phyloP scores from a whole-genome alignment of 2,797 vertebrate species.

The Rhodeus uyekii region DNA sequence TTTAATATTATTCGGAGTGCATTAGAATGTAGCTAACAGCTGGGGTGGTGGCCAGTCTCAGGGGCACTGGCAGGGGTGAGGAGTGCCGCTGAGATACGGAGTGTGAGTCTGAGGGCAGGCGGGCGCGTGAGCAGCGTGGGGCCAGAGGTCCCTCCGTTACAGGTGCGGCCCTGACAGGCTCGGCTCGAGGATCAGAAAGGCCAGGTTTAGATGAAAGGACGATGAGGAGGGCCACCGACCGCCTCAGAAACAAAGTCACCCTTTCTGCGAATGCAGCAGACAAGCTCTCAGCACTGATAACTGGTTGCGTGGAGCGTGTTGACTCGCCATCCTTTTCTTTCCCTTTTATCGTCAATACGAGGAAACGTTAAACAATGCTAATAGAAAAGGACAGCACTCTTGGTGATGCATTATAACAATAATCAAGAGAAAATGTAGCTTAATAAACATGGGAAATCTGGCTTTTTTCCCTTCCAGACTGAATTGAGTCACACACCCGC shows the following conservation, averaged over 20 bases:
- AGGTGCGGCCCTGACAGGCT: conserved; percentile 79
- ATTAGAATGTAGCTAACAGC: conserved; percentile 82
- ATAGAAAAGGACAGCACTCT: conserved; percentile 39
- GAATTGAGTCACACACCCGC: conserved; percentile 42
- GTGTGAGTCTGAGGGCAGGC: conserved; percentile 24
- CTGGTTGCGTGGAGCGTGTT: neutral
- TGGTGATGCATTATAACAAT: conserved; percentile 42
- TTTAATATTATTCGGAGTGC: conserved; percentile 82
- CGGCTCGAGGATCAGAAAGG: conserved; percentile 71
- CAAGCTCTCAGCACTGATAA: conserved; percentile 33
- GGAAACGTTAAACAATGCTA: conserved; percentile 48
- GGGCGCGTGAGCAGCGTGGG: conserved; percentile 25
- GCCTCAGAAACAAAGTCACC: conserved; percentile 69
- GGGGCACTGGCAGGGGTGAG: conserved; percentile 66
- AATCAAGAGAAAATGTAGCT: conserved; percentile 36
- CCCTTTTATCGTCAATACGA: conserved; percentile 35
- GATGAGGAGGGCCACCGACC: conserved; percentile 66
- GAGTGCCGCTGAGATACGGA: conserved; percentile 62
- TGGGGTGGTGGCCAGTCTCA: conserved; percentile 74
- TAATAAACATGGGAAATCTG: conserved; percentile 45
- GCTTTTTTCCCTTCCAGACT: neutral
- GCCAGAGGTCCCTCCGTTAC: conserved; percentile 71
- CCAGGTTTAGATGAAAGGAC: conserved; percentile 63
- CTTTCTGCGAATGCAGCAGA: conserved; percentile 16
- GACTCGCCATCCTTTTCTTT: conserved; percentile 13